Evolutionary conservation across 2,113 vertebrate species (phyloP).

Genomic region (Seriola rivoliana): DNA sequence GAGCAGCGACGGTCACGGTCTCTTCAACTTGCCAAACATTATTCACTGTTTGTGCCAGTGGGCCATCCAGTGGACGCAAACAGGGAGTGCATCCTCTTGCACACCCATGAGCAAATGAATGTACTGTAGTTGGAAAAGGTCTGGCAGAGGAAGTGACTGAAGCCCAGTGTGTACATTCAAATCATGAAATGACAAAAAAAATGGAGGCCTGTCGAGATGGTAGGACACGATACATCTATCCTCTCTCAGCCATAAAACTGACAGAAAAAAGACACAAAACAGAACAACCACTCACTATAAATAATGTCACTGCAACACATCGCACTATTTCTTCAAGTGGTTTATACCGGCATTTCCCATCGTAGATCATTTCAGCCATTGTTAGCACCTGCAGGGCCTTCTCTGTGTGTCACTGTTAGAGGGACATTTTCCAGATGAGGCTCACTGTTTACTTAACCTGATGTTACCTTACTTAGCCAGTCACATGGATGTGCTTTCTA

Average conservation of each 20-base stretch:
- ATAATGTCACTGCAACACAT: background rate
- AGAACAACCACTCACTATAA: constrained; percentile 3
- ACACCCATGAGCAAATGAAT: background rate
- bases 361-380: constrained; percentile 1
- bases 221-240: background rate
- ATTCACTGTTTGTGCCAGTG: constrained; percentile 57
- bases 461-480: background rate
- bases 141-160: background rate
- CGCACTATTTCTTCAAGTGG: background rate
- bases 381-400: background rate
- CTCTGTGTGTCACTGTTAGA: background rate
- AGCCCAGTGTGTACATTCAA: background rate
- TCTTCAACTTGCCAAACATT: background rate
- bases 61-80: constrained; percentile 72
- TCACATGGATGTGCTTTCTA: background rate
- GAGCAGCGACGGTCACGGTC: background rate
- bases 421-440: constrained; percentile 36
- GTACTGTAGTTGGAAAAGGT: background rate
- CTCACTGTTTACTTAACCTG: constrained; percentile 35
- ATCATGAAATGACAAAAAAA: background rate
- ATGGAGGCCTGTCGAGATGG: background rate
- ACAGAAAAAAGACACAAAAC: constrained; percentile 5
- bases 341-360: background rate
- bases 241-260: background rate
- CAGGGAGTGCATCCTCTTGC: constrained; percentile 31